These are phyloP conservation scores for Lithodes maja DNA, from an alignment of 2,888 invertebrate species.

Conservation along the genomic window DNA sequence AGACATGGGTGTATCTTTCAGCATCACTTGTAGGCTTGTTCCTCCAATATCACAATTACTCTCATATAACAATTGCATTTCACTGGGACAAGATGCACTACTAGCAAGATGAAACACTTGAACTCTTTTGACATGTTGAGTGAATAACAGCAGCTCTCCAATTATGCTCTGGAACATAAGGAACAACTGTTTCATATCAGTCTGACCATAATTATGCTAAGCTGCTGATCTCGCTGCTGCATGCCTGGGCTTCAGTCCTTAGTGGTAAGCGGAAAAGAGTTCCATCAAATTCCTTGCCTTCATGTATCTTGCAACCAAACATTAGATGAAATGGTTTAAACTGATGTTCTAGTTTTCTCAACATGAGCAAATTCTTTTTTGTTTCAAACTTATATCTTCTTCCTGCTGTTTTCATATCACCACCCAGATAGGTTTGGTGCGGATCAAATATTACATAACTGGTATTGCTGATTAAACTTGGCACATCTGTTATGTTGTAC, in stretches of 20 bases:
- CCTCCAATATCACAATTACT: too few species aligned
- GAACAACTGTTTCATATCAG: slow-evolving; percentile 33
- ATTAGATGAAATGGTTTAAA: slow-evolving; percentile 41
- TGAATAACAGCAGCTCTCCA: slow-evolving; percentile 42
- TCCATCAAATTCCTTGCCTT: slow-evolving; percentile 16
- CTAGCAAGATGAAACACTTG: slow-evolving; percentile 22
- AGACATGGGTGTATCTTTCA: background rate
- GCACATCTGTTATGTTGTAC: slow-evolving; percentile 50
- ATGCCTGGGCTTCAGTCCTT: slow-evolving; percentile 34
- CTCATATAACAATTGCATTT: slow-evolving; percentile 23
- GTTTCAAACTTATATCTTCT: slow-evolving; percentile 28
- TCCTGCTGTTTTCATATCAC: slow-evolving; percentile 9
- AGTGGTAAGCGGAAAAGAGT: slow-evolving; percentile 47
- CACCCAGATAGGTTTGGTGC: slow-evolving; percentile 23
- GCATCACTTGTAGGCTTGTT: background rate
- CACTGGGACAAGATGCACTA: slow-evolving; percentile 1
- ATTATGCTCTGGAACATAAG: slow-evolving; percentile 27
- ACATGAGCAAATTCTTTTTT: slow-evolving; percentile 12
- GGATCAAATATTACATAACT: slow-evolving; percentile 55
- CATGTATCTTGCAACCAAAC: slow-evolving; percentile 35
- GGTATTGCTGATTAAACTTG: slow-evolving; percentile 42
- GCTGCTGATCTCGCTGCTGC: slow-evolving; percentile 36
- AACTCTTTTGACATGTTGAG: slow-evolving; percentile 38
- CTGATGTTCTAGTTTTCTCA: slow-evolving; percentile 37
- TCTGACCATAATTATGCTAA: slow-evolving; percentile 15